Evolutionary conservation across 2,888 invertebrate genomes (phyloP).

Genomic region (Phengaris alcon): DNA sequence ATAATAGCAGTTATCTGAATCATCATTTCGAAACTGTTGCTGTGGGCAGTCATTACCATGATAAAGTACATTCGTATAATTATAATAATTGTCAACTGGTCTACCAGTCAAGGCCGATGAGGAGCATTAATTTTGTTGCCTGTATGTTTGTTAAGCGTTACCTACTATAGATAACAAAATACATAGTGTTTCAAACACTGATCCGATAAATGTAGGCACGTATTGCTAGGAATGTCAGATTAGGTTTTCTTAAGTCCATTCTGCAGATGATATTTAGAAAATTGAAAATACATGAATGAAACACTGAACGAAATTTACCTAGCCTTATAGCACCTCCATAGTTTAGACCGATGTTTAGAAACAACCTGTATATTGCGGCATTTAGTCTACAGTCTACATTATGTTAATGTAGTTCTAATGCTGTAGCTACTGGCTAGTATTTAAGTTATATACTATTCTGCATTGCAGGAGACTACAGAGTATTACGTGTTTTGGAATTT

Average conservation of each 20-base stretch:
- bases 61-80: not conserved
- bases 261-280: not conserved
- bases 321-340: too few relatives aligned
- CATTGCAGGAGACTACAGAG: not conserved
- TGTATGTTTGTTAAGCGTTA: slow-evolving; percentile 1
- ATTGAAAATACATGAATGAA: too few relatives aligned
- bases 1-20: slow-evolving; percentile 1
- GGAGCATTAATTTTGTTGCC: slow-evolving; percentile 17
- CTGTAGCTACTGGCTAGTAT: not conserved
- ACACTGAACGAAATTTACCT: too few relatives aligned
- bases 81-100: slow-evolving; percentile 20
- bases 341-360: not conserved
- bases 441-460: not conserved
- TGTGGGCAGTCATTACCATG: not conserved
- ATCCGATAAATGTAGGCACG: too few relatives aligned
- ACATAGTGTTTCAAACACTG: not conserved
- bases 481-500: not conserved
- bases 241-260: too few relatives aligned
- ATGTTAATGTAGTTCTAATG: slow-evolving; percentile 5
- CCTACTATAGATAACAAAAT: not conserved
- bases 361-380: not conserved
- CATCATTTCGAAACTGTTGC: not conserved
- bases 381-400: not conserved
- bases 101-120: slow-evolving; percentile 14
- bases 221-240: too few relatives aligned